Base-by-base conservation (phyloP, 2,113 vertebrate species). In the Gopherus flavomarginatus region DNA sequence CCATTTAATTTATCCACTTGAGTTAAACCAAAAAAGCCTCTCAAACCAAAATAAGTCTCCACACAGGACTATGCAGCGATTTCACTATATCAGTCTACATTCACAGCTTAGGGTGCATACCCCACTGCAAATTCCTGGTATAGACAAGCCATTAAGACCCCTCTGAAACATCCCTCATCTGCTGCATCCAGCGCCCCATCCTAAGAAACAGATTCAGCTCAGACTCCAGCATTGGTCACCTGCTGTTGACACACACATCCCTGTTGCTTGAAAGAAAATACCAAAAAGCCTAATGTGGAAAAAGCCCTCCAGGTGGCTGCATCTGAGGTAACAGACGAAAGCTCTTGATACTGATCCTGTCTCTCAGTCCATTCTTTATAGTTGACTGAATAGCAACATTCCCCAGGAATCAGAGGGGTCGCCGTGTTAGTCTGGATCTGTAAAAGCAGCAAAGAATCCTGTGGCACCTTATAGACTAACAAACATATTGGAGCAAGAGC, bases 251-350 rank as follows among this genome's bases (percentile, higher is more conserved):
- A 91, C 86, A 83, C 85, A 86, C 93, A 59, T 72, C 91, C 93
- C 93, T 62, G 81, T 78, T 82, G 52, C 95, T 97, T 97, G 80
- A 96, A 97, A 97, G 93, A 6, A 89, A 80, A 27, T 86, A 93
- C 87, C 90, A 94, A 92, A 96, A 92, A 92, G 53, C 85, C 14
- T 79, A 87, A 93, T 92, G 86, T 96, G 95, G 95, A 96, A 91
- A 87, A 96, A 95, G 47, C 75, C 92, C 91, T 94, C 62, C 89
- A 57, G 95, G 90, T 26, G 2, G 62, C 85, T 59, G 87, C 12
- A 27, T 95, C 97, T 97, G 94, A 97, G 95, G 95, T 94, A n/a
- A 92, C 44, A 95, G 88, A 95, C 93, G 92, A 97, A 96, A 97
- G 86, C 87, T 87, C 80, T 90, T 85, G 82, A 81, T 94, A 65